Percentiles rank a stretch among this genome's conserved stretches.
Evolutionary conservation across 2,888 invertebrate genomes (phyloP).

Genomic region (Pediacus dermestoides): DNA sequence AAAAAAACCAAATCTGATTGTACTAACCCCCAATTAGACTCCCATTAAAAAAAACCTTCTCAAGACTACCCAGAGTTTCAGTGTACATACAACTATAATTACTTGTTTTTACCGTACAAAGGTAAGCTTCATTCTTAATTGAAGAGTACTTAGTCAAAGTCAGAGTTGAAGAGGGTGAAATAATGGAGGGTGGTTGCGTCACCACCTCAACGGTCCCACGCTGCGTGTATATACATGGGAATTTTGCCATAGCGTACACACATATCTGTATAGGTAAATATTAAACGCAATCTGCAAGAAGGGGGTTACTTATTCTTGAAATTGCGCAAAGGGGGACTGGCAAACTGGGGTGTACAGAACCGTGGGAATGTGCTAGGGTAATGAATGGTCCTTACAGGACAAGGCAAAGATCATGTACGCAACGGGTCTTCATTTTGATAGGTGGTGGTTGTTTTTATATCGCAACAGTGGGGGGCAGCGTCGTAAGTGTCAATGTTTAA

Average conservation of each 20-base stretch:
- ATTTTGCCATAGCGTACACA: constrained; percentile 26
- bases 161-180: constrained; percentile 14
- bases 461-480: too few species aligned
- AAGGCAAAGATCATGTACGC: too few species aligned
- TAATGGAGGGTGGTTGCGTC: constrained; percentile 26
- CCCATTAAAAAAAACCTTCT: too few species aligned
- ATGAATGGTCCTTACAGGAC: too few species aligned
- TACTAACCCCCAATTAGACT: too few species aligned
- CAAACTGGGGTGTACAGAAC: constrained; percentile 13
- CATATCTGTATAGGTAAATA: constrained; percentile 28
- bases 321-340: constrained; percentile 22
- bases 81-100: constrained; percentile 3
- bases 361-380: constrained; percentile 25
- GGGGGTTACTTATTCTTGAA: constrained; percentile 32
- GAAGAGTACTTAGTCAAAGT: constrained; percentile 30
- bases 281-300: constrained; percentile 26
- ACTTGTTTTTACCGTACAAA: constrained; percentile 7
- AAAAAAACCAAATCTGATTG: too few species aligned
- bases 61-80: too few species aligned
- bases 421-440: too few species aligned
- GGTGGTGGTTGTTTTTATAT: too few species aligned
- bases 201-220: constrained; percentile 36
- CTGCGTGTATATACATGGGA: constrained; percentile 31
- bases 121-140: constrained; percentile 22
- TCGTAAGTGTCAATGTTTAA: too few species aligned